Conservation (phyloP, 2,888 invertebrate species). For the Synanthedon myopaeformis region DNA sequence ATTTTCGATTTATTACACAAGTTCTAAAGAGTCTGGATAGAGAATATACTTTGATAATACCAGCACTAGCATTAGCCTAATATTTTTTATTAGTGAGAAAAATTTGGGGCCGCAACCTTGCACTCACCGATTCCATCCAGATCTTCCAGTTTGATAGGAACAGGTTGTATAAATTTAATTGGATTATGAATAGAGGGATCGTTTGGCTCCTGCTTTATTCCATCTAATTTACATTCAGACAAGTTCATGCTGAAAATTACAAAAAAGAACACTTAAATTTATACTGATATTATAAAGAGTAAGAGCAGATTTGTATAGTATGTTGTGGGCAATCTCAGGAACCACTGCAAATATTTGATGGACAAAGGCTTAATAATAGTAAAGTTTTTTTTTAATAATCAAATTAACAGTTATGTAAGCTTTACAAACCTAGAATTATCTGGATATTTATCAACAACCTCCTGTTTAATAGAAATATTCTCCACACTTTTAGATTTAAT, state of each 20-base stretch:
- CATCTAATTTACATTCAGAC: constrained; percentile 22
- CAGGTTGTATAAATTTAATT: constrained; percentile 37
- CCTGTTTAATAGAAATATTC: constrained; percentile 46
- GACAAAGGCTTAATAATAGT: too few species aligned
- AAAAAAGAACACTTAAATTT: too few species aligned
- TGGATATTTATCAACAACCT: constrained; percentile 37
- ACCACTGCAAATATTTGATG: too few species aligned
- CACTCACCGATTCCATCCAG: constrained; percentile 60
- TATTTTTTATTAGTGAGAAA: not conserved
- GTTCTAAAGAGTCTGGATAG: too few species aligned
- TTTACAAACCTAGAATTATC: constrained; percentile 32
- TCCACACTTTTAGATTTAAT: constrained; percentile 40
- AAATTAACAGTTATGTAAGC: not conserved
- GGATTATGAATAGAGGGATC: constrained; percentile 31
- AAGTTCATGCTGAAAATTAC: constrained; percentile 18
- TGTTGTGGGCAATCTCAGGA: too few species aligned
- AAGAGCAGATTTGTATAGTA: too few species aligned
- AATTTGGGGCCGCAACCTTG: not conserved
- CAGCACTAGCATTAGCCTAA: too few species aligned
- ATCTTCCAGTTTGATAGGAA: constrained; percentile 61
- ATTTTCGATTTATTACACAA: too few species aligned
- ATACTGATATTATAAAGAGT: too few species aligned
- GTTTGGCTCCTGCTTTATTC: constrained; percentile 48
- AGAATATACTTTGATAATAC: too few species aligned
- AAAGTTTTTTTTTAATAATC: not conserved